Conservation (phyloP, 30 jellyfish, hydroid and myxozoan species). For the Pseudorhiza aurosa region DNA sequence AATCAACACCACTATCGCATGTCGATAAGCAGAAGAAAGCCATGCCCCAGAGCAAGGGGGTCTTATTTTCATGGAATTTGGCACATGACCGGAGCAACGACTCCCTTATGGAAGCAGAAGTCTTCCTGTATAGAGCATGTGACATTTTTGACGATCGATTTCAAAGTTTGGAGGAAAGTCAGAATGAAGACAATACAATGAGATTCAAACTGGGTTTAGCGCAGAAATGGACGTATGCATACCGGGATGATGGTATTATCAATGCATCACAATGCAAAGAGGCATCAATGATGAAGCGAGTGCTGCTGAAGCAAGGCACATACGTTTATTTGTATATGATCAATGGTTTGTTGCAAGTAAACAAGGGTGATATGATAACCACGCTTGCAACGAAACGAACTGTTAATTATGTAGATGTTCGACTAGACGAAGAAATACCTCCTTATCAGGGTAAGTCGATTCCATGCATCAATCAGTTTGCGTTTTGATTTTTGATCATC, state of each 20-base stretch:
- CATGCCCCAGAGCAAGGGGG: conserved; percentile 37
- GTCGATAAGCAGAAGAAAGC: not conserved
- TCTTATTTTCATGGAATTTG: conserved; percentile 6
- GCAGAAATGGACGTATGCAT: conserved; percentile 8
- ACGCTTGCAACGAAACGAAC: conserved; percentile 44
- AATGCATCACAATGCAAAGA: conserved; percentile 6
- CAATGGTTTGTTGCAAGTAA: conserved; percentile 28
- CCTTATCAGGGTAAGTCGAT: conserved; percentile 1
- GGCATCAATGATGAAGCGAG: conserved; percentile 12
- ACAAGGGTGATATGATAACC: conserved; percentile 21
- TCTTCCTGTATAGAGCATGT: conserved; percentile 30
- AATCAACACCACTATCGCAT: not conserved
- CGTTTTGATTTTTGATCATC: too few species aligned
- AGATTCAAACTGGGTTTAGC: conserved; percentile 36
- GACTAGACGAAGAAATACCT: not conserved
- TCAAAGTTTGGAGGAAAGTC: not conserved
- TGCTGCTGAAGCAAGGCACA: conserved; percentile 32
- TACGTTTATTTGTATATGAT: conserved; percentile 46
- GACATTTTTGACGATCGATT: conserved; percentile 60
- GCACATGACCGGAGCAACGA: not conserved
- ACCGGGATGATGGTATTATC: not conserved
- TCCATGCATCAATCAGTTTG: not conserved
- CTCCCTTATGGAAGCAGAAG: conserved; percentile 29
- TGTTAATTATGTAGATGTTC: conserved; percentile 45
- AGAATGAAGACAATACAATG: not conserved